phyloP scores from a whole-genome alignment of 2,113 vertebrate genomes.

The Hiodon tergisus region DNA sequence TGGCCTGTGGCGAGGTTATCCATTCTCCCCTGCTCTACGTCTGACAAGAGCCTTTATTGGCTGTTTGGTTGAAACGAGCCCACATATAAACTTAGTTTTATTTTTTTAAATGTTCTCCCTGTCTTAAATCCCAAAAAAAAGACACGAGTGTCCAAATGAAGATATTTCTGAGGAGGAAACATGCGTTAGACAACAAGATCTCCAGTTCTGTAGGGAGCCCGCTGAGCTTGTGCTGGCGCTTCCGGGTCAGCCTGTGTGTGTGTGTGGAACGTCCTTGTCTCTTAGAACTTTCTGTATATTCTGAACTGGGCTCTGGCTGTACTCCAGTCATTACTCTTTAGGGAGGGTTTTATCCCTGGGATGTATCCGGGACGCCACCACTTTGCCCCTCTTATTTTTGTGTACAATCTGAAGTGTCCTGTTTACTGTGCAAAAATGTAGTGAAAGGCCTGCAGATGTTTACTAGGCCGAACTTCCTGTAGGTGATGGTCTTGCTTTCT shows the following conservation, averaged over 20 bases:
- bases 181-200: not conserved
- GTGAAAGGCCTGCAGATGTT: slow-evolving; percentile 1
- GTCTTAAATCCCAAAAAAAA: not conserved
- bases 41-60: not conserved
- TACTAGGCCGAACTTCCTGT: not conserved
- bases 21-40: no score
- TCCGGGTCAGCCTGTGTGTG: not conserved
- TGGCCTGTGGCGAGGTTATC: no score
- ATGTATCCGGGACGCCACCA: not conserved
- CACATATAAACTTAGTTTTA: not conserved
- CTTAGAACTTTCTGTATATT: not conserved
- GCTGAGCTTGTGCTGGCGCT: not conserved
- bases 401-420: not conserved
- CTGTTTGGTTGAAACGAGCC: not conserved
- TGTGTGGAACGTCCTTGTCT: not conserved
- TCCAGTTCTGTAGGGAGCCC: not conserved
- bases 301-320: not conserved
- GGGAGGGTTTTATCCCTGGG: not conserved
- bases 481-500: not conserved
- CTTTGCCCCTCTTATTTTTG: not conserved
- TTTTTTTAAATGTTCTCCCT: no score
- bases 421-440: not conserved
- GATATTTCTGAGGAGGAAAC: not conserved
- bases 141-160: not conserved
- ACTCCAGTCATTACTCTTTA: not conserved